Percentiles rank a stretch among this genome's conserved stretches.
Evolutionary conservation across 2,888 invertebrate genomes (phyloP).

Genomic region (Cephalotes varians): DNA sequence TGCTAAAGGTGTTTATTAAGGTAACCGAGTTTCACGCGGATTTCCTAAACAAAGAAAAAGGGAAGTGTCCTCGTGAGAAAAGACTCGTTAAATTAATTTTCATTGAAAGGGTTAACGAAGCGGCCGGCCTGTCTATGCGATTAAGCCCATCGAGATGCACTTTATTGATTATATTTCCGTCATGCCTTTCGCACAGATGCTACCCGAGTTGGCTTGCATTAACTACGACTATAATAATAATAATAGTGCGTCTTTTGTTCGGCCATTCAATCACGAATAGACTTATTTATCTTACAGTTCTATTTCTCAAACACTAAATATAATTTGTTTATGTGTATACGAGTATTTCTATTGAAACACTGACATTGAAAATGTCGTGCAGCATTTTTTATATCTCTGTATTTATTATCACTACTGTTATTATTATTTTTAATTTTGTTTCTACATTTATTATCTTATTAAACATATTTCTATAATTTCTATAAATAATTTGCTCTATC

Average conservation of each 20-base stretch:
- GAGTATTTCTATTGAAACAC: background rate
- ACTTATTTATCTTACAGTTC: background rate
- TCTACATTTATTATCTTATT: background rate
- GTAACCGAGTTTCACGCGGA: background rate
- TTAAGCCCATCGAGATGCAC: conserved; percentile 54
- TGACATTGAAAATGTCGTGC: background rate
- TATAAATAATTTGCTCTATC: background rate
- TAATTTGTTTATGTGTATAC: background rate
- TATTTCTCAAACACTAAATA: background rate
- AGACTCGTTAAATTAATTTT: conserved; percentile 52
- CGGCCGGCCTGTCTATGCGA: conserved; percentile 48
- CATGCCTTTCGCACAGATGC: conserved; percentile 53
- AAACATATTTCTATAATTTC: background rate
- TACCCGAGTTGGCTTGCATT: conserved; percentile 32
- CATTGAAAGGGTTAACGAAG: conserved; percentile 52
- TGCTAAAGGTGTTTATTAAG: conserved; percentile 20
- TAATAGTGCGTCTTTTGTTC: conserved; percentile 27
- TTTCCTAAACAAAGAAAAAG: conserved; percentile 43
- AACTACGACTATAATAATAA: conserved; percentile 14
- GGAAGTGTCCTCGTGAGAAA: conserved; percentile 22
- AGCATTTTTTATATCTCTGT: background rate
- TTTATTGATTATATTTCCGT: conserved; percentile 55
- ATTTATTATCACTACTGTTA: background rate
- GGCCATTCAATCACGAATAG: conserved; percentile 20
- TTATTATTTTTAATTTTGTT: background rate